Conservation (phyloP, 2,888 invertebrate genomes). For the Pandemis cinnamomeana region DNA sequence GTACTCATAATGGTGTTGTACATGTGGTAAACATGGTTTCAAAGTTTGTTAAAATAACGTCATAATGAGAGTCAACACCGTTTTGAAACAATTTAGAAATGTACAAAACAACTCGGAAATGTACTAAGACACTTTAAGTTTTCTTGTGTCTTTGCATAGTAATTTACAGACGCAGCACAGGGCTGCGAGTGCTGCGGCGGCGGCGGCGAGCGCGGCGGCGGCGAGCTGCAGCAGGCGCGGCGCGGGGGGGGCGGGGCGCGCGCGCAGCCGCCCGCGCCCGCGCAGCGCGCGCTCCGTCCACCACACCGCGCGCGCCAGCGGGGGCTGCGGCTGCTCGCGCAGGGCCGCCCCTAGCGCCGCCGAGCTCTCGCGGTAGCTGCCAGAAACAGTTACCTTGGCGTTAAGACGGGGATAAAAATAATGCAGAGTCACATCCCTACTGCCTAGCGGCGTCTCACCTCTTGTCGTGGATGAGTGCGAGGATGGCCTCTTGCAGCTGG, state of each 20-base stretch:
- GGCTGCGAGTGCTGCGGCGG: neutral
- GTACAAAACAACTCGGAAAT: too few species aligned
- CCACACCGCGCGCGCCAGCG: slow-evolving; percentile 24
- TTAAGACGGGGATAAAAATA: too few species aligned
- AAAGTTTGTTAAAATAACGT: too few species aligned
- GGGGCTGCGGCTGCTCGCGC: slow-evolving; percentile 14
- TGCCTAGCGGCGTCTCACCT: slow-evolving; percentile 42
- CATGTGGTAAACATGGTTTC: too few species aligned
- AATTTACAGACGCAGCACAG: neutral
- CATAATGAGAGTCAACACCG: too few species aligned
- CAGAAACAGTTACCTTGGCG: too few species aligned
- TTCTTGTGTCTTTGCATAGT: too few species aligned
- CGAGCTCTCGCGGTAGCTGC: slow-evolving; percentile 21
- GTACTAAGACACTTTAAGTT: too few species aligned
- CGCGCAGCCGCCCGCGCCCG: slow-evolving; percentile 10
- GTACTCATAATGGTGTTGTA: too few species aligned
- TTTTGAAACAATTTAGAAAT: too few species aligned
- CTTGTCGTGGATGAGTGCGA: slow-evolving; percentile 46
- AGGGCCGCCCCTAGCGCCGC: slow-evolving; percentile 6
- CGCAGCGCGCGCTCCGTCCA: slow-evolving; percentile 30
- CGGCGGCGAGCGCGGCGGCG: neutral
- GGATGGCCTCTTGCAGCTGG: slow-evolving; percentile 49
- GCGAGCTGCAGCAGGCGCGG: neutral
- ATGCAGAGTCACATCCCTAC: too few species aligned
- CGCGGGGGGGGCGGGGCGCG: neutral